Conservation (phyloP, 2,888 invertebrate species). For the Matsumyia berberina region DNA sequence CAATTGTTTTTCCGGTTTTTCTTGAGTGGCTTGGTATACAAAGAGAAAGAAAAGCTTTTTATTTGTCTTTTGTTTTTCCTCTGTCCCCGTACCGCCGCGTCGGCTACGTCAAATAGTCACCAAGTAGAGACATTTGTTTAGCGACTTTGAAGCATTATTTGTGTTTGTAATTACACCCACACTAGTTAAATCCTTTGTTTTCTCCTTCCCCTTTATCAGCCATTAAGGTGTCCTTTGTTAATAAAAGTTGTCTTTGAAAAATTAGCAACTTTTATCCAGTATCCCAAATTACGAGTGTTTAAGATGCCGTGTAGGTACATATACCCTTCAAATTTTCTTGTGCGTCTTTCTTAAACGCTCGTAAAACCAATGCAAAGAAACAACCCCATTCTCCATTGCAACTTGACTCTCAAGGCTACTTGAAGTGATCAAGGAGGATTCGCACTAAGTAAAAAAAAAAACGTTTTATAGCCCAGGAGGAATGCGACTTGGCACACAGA, state of each 20-base stretch:
- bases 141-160: slow-evolving; percentile 71
- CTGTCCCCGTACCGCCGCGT: slow-evolving; percentile 16
- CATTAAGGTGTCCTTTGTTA: slow-evolving; percentile 20
- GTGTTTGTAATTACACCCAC: slow-evolving; percentile 73
- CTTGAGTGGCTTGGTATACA: slow-evolving; percentile 70
- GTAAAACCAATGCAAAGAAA: slow-evolving; percentile 43
- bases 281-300: slow-evolving; percentile 32
- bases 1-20: slow-evolving; percentile 76
- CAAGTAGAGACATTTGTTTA: slow-evolving; percentile 70
- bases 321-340: slow-evolving; percentile 2
- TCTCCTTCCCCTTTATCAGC: background rate
- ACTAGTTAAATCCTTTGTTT: slow-evolving; percentile 30
- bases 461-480: slow-evolving; percentile 81
- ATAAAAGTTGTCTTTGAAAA: slow-evolving; percentile 39
- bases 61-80: slow-evolving; percentile 74
- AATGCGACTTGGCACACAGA: slow-evolving; percentile 49
- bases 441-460: slow-evolving; percentile 83
- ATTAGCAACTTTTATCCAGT: slow-evolving; percentile 38
- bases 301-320: background rate
- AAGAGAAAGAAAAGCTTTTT: slow-evolving; percentile 70
- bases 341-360: slow-evolving; percentile 66
- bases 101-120: slow-evolving; percentile 55
- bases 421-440: slow-evolving; percentile 83
- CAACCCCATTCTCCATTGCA: slow-evolving; percentile 75
- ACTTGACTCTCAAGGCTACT: slow-evolving; percentile 79